These are phyloP conservation scores for Diadophis punctatus DNA, from an alignment of 2,113 vertebrate genomes.

Conservation along the genomic window DNA sequence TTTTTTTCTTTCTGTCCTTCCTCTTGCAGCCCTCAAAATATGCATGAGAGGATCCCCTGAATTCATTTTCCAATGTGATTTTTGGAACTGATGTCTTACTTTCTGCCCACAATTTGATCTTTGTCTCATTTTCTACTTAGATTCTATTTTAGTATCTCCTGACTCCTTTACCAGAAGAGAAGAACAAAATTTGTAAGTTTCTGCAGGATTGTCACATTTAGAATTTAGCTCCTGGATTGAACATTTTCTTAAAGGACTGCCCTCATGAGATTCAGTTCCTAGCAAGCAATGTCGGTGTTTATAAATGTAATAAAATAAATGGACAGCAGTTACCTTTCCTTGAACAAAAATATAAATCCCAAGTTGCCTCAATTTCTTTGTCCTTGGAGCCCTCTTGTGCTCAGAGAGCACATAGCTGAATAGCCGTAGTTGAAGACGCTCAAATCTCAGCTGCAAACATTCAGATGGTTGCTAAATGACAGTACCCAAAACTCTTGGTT, in stretches of 20 bases:
- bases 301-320: not conserved
- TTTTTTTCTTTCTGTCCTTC: not conserved
- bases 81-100: not conserved
- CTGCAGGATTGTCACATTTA: not conserved
- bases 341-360: not conserved
- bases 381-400: not conserved
- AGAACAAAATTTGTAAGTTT: not conserved
- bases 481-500: not conserved
- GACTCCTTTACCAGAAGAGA: not conserved
- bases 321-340: not conserved
- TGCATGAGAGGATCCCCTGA: not conserved
- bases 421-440: not conserved
- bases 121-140: not conserved
- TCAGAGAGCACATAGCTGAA: not conserved
- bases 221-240: not conserved
- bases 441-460: not conserved
- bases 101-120: not conserved
- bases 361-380: not conserved
- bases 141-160: not conserved
- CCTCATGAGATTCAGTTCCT: not conserved
- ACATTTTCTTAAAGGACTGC: not conserved
- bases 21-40: not conserved
- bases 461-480: not conserved
- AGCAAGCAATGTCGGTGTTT: not conserved
- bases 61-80: not conserved